Evolutionary conservation across 1,140 invertebrate genomes (phyloP).

Genomic region (Latrodectus geometricus): DNA sequence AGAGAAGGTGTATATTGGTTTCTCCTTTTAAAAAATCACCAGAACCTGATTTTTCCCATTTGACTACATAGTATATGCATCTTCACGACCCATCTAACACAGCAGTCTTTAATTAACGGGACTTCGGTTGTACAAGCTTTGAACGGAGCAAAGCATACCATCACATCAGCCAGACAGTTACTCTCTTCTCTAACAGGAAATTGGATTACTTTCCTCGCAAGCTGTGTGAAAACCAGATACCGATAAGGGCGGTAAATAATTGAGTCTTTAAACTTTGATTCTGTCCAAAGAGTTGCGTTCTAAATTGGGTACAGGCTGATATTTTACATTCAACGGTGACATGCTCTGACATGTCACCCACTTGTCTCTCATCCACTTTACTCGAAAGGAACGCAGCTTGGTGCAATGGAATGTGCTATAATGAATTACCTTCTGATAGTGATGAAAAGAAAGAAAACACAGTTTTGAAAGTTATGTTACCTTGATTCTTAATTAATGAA

Average conservation of each 20-base stretch:
- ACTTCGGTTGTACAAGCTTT: slow-evolving; percentile 13
- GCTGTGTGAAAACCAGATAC: not conserved
- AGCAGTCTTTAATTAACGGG: slow-evolving; percentile 42
- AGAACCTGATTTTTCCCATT: not conserved
- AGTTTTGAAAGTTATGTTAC: too few relatives aligned
- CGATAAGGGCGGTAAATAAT: slow-evolving; percentile 56
- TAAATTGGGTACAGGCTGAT: slow-evolving; percentile 22
- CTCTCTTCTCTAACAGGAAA: slow-evolving; percentile 43
- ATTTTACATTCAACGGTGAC: slow-evolving; percentile 7
- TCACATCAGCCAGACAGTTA: not conserved
- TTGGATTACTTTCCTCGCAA: slow-evolving; percentile 47
- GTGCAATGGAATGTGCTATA: slow-evolving; percentile 1
- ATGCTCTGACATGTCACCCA: slow-evolving; percentile 12
- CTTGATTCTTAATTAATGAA: too few relatives aligned
- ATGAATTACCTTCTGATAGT: slow-evolving; percentile 31
- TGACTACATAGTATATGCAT: not conserved
- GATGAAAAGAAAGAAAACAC: not conserved
- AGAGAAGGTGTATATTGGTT: not conserved
- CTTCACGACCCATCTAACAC: slow-evolving; percentile 4
- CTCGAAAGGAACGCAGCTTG: not conserved
- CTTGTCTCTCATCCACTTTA: not conserved
- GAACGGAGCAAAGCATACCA: slow-evolving; percentile 1
- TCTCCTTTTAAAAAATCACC: not conserved
- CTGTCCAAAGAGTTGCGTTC: slow-evolving; percentile 19
- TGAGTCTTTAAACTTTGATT: slow-evolving; percentile 60